Evolutionary conservation across 2,888 invertebrate genomes (phyloP).

Genomic region (Dryobotodes eremita): DNA sequence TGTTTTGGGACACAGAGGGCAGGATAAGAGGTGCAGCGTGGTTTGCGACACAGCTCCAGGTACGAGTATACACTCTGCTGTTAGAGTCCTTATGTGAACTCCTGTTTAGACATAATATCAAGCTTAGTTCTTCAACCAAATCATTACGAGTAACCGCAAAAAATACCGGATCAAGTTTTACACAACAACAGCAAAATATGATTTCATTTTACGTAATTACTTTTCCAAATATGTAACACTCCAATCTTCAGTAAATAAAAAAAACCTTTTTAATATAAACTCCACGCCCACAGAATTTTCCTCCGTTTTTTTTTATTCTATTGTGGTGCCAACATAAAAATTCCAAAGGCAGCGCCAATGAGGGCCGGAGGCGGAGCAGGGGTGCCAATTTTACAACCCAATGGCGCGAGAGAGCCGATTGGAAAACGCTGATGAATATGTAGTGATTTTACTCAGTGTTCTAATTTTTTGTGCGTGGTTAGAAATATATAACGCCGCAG

Average conservation of each 20-base stretch:
- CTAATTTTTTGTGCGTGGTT: conserved; percentile 58
- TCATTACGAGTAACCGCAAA: background rate
- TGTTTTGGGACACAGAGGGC: background rate
- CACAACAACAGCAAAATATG: background rate
- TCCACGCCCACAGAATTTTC: conserved; percentile 33
- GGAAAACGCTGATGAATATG: conserved; percentile 73
- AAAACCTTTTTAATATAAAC: conserved; percentile 32
- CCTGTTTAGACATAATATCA: background rate
- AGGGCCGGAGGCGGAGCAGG: conserved; percentile 66
- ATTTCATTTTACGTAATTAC: conserved; percentile 13
- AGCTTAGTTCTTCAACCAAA: background rate
- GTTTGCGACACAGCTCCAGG: background rate
- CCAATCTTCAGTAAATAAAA: conserved; percentile 25
- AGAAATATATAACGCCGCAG: conserved; percentile 18
- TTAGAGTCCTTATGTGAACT: background rate
- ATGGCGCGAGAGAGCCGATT: conserved; percentile 76
- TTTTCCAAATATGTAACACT: conserved; percentile 45
- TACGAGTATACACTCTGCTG: background rate
- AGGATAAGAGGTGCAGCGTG: no score
- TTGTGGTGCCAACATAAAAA: conserved; percentile 74
- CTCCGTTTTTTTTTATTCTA: conserved; percentile 46
- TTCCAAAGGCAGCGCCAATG: conserved; percentile 66
- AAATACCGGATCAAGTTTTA: background rate
- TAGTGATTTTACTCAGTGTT: conserved; percentile 67
- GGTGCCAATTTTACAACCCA: conserved; percentile 79